Percentiles rank a stretch among this genome's conserved stretches.
These are phyloP conservation scores for Trididemnum miniatum DNA, from an alignment of 23 tunicate species.

Conservation along the genomic window DNA sequence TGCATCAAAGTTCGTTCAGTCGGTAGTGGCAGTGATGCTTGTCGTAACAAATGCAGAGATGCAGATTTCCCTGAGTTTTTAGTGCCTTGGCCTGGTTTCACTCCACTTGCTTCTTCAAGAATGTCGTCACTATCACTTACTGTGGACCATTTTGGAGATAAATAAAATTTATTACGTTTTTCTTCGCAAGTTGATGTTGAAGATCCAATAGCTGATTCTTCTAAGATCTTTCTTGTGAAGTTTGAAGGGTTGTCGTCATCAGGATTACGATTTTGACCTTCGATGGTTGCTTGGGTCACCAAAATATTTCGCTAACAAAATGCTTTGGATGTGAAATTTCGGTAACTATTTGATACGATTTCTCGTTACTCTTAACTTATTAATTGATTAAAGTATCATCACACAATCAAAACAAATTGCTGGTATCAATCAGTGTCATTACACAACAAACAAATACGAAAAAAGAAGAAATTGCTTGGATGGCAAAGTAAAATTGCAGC, in stretches of 20 bases:
- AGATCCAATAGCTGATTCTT: neutral
- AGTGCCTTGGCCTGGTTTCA: neutral
- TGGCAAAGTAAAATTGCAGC: too few species aligned
- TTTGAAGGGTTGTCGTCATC: neutral
- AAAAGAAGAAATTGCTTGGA: too few species aligned
- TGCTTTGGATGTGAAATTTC: too few species aligned
- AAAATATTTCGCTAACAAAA: slow-evolving; percentile 8
- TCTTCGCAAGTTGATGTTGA: neutral
- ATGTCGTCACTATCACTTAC: slow-evolving; percentile 1
- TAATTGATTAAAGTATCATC: too few species aligned
- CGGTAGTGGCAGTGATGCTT: slow-evolving; percentile 23
- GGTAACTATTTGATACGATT: too few species aligned
- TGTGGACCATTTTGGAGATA: slow-evolving; percentile 20
- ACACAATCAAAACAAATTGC: too few species aligned
- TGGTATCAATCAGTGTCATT: too few species aligned
- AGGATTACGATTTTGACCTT: neutral
- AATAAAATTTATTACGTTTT: neutral
- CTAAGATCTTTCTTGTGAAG: neutral
- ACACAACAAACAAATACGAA: too few species aligned
- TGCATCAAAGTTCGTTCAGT: neutral
- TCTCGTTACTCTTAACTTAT: too few species aligned
- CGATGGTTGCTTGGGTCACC: slow-evolving; percentile 16
- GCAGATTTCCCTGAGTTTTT: neutral
- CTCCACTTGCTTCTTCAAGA: neutral
- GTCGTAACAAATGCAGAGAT: neutral